Base-by-base conservation (phyloP, 2,888 invertebrate species). In the Lomographa bimaculata region DNA sequence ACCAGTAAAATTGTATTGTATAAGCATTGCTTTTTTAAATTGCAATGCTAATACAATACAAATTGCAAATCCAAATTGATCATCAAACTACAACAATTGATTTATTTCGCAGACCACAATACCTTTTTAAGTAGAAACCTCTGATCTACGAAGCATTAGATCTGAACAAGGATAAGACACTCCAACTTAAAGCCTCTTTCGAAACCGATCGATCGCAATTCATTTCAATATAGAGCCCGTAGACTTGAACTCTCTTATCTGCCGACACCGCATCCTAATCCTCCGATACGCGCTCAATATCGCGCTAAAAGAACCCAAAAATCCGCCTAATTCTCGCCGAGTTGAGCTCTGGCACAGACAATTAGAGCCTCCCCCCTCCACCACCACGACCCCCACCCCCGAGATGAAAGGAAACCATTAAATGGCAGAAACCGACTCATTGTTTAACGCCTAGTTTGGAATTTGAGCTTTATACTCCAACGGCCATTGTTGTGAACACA, bases 381-480 rank as follows among this genome's bases (percentile, higher is more conserved):
- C 16, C 46, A 38, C 45, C 24, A 16, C 36, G n/a, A n/a, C 40
- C 40, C 25, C 34, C 26, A 21, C 29, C 30, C 33, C 25, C 42
- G 45, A 52, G 56, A 55, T 57, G 57, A 60, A 60, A 61, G 57
- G 57, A 53, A 50, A 48, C 63, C 60, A 64, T 64, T 65, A 63
- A 64, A 64, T 62, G 57, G 55, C 55, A 59, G 46, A 58, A 54
- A 53, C 57, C 47, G 39, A 57, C 54, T 54, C 57, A 66, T 69
- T 70, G 64, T 66, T 62, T 56, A 53, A 49, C 48, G 54, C 56
- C 51, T 54, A 55, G 54, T 55, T 57, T 40, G 32, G 44, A 50
- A 48, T 50, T 53, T 36, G 26, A 41, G 50, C 40, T 42, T 57
- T 50, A 43, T 48, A 42, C 29, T 46, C 34, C 36, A 35, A 16